A percentile compares a stretch with the other conserved stretches of the same genome.
Conservation (phyloP, 2,113 vertebrate genomes). For the Sorex araneus region DNA sequence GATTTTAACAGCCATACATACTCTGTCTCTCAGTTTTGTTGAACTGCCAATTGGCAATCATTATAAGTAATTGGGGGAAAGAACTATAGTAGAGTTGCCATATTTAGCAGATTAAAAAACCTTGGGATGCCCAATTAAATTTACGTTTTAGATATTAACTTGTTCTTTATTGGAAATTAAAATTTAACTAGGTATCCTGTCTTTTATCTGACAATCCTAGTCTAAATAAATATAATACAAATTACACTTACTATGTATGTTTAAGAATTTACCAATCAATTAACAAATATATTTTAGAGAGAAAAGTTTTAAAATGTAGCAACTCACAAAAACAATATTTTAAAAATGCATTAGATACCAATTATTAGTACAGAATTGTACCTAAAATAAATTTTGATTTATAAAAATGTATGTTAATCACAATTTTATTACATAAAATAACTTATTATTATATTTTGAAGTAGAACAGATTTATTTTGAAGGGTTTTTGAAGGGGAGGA, state of each 20-base stretch:
- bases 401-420: neutral
- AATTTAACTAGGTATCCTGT: neutral
- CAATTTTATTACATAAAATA: no score
- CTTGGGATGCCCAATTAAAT: neutral
- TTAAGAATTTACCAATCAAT: neutral
- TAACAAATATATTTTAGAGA: slow-evolving; percentile 15
- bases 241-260: slow-evolving; percentile 29
- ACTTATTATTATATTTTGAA: no score
- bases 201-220: slow-evolving; percentile 11
- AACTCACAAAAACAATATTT: neutral
- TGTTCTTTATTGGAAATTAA: slow-evolving; percentile 20
- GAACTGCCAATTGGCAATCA: neutral
- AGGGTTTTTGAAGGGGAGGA: no score
- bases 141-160: slow-evolving; percentile 18
- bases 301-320: neutral
- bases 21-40: neutral
- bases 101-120: neutral
- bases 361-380: neutral
- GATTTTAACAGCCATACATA: neutral
- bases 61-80: neutral
- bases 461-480: no score
- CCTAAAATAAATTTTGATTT: neutral
- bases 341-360: neutral
- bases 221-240: slow-evolving; percentile 24
- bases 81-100: neutral